Base-by-base conservation (phyloP, 2,113 vertebrate species). In the Takifugu flavidus region DNA sequence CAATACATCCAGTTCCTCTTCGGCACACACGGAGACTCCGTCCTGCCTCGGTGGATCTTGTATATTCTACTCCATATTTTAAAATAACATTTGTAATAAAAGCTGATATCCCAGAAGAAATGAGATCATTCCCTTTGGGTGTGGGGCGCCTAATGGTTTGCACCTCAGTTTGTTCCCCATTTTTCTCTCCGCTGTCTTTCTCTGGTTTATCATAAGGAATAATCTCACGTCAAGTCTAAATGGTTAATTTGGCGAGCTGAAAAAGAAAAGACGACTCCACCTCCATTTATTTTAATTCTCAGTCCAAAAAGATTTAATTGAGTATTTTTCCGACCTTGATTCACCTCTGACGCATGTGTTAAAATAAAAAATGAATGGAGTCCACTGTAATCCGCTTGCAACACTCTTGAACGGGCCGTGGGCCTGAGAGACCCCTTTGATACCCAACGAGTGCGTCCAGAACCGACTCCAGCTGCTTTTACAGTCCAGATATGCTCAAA, bases 381-480 rank as follows among this genome's bases (percentile, higher is more conserved):
- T 39, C 7, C 34, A 39, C 34, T 39, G 34, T 39, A 39, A 39
- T 3, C 7, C 34, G 59, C 65, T 65, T 69, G 53, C 44, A 75
- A 62, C 70, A 78, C 56, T 68, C 63, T 62, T 69, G 59, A 52
- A 80, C 39, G 28, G 51, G 34, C 34, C 56, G 51, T 51, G 70
- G 59, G 72, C 59, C 61, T 80, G 39, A 60, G 67, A 67, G 72
- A 72, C 62, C 39, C 14, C 59, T 70, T 67, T 66, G 67, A 67
- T 78, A 62, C 52, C 58, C 65, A 47, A 46, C 79, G 73, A 80
- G 77, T 73, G 70, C 72, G 74, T 78, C 85, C 72, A 82, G 72
- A 56, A 70, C 52, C 65, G 60, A 79, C 69, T 75, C 76, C 84
- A 85, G 84, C 80, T 86, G 85, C 77, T 87, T 89, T 83, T 77